Percentiles rank a stretch among this genome's conserved stretches.
phyloP scores from a whole-genome alignment of 1,140 invertebrate genomes.

The Thaumatotibia leucotreta region DNA sequence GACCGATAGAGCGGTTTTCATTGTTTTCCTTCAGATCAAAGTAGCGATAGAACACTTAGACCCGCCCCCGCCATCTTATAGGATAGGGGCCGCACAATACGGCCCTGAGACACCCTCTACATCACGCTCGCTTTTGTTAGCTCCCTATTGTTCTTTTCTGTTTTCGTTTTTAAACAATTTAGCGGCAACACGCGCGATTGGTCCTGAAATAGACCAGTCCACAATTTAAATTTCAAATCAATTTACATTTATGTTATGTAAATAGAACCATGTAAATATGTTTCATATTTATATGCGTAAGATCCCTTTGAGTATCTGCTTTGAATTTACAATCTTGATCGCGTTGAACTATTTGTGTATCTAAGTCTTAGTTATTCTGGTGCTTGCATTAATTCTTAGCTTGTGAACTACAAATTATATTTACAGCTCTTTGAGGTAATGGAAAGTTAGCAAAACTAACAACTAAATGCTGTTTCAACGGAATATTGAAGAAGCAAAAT shows the following conservation, averaged over 20 bases:
- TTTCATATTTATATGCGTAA: conserved; percentile 5
- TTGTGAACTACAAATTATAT: background rate
- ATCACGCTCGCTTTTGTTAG: conserved; percentile 46
- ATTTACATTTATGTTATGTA: background rate
- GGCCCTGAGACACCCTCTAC: conserved; percentile 34
- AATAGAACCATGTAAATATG: conserved; percentile 3
- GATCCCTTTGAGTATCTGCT: background rate
- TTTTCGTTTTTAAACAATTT: conserved; percentile 38
- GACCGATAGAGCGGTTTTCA: background rate
- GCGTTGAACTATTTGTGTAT: background rate
- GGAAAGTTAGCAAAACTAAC: background rate
- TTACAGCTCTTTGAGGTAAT: background rate
- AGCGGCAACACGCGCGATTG: conserved; percentile 31
- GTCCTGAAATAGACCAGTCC: conserved; percentile 33
- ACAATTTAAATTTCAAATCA: conserved; percentile 16
- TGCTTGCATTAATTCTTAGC: background rate
- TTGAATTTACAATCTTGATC: conserved; percentile 4
- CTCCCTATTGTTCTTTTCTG: conserved; percentile 44
- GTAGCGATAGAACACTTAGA: background rate
- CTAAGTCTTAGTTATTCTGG: background rate
- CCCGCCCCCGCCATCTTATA: conserved; percentile 24
- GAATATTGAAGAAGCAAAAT: no score
- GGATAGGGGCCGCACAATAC: conserved; percentile 41
- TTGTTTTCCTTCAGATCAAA: background rate
- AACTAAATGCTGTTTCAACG: no score